Evolutionary conservation across 2,113 vertebrate genomes (phyloP).

Genomic region (Hippocampus abdominalis): DNA sequence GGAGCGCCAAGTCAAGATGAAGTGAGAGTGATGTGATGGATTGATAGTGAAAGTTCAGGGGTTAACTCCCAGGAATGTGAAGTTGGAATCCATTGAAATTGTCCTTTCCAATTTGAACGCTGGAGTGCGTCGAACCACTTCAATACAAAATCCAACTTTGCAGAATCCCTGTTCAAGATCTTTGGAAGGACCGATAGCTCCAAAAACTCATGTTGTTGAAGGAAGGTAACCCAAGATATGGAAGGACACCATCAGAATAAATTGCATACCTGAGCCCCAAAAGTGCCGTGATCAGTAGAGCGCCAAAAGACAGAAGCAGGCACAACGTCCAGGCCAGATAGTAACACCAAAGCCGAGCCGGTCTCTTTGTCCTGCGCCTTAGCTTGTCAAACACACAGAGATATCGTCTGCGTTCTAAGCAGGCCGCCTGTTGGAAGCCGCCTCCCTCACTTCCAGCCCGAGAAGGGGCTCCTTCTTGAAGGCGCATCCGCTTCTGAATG

Average conservation of each 20-base stretch:
- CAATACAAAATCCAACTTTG: too few species aligned
- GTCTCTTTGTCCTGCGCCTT: neutral
- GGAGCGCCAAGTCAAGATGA: too few species aligned
- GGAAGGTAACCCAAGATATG: neutral
- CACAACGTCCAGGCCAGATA: slow-evolving; percentile 67
- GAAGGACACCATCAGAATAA: neutral
- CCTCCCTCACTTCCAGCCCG: neutral
- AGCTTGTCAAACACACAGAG: neutral
- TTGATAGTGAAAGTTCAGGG: too few species aligned
- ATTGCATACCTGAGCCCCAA: slow-evolving; percentile 73
- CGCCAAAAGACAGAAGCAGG: slow-evolving; percentile 50
- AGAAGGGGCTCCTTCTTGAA: neutral
- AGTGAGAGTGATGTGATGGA: too few species aligned
- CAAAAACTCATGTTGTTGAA: neutral
- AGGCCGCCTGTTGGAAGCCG: neutral
- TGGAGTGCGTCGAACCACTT: too few species aligned
- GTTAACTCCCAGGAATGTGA: too few species aligned
- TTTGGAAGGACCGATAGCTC: neutral
- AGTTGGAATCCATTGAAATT: too few species aligned
- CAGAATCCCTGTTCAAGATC: too few species aligned
- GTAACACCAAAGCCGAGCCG: slow-evolving; percentile 33
- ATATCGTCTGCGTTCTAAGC: neutral
- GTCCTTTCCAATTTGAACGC: too few species aligned
- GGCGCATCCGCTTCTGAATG: neutral
- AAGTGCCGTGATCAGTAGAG: slow-evolving; percentile 49